Conservation (phyloP, 2,113 vertebrate genomes). For the Dipodomys spectabilis region DNA sequence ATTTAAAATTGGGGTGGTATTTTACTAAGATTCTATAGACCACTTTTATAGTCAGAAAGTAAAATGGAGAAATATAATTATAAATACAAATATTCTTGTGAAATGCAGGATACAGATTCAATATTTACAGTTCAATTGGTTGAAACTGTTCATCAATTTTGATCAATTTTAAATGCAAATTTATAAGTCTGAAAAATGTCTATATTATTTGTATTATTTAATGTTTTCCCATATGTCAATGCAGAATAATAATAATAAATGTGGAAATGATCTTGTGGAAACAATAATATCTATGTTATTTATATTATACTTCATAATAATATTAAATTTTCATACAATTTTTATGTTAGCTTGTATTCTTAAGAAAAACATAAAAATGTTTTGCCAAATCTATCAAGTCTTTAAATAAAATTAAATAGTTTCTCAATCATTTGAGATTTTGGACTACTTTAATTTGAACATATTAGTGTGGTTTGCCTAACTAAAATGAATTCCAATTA, state of each 20-base stretch:
- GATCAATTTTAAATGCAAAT: too few species aligned
- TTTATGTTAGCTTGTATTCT: neutral
- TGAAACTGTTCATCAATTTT: neutral
- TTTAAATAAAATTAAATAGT: conserved; percentile 39
- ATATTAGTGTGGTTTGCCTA: neutral
- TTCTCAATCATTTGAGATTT: conserved; percentile 10
- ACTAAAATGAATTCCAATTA: conserved; percentile 26
- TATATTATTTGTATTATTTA: too few species aligned
- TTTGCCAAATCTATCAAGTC: neutral
- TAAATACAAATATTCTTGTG: neutral
- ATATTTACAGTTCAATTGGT: neutral
- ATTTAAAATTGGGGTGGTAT: neutral
- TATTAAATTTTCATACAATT: neutral
- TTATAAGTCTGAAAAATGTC: too few species aligned
- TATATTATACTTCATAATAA: neutral
- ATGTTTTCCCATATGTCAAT: neutral
- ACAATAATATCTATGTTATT: neutral
- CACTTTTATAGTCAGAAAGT: neutral
- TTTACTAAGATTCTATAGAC: neutral
- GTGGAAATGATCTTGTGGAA: too few species aligned
- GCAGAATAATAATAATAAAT: too few species aligned
- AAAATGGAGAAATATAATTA: neutral
- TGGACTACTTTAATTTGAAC: conserved; percentile 27
- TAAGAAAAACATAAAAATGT: neutral
- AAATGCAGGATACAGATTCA: neutral